Evolutionary conservation across 2,113 vertebrate species (phyloP), one percentile per base, ranked within the genome.

Genomic region (Erinaceus europaeus): DNA sequence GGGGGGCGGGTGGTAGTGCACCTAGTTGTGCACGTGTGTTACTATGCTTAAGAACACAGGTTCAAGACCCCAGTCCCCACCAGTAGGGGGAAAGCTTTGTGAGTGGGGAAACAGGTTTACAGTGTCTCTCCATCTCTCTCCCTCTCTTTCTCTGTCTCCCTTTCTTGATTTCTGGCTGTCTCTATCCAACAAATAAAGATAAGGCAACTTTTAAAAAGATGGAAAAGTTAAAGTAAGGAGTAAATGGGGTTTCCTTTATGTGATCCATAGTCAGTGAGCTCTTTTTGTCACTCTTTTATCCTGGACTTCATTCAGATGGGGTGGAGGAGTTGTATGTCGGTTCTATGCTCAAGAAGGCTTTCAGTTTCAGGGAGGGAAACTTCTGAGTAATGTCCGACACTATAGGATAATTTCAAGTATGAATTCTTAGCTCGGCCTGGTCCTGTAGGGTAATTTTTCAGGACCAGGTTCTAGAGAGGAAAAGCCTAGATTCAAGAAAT

Each of bases 191-290:
- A n/a, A n/a, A n/a, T n/a, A n/a, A n/a, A n/a, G 53, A 77, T 90
- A 88, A 83, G 40, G 62, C 81, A 89, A 50, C 57, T 78, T 79
- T n/a, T n/a, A 62, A 83, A 69, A 93, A 75, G 74, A 84, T n/a
- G n/a, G n/a, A n/a, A n/a, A n/a, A n/a, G n/a, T 87, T 75, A 69
- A 89, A 89, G 55, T 55, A 86, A 92, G 79, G 32, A 78, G 68
- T 86, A 87, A 91, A 84, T 25, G 74, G 38, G 80, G 59, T 61
- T 32, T 71, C 29, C 55, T 87, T 89, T 82, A 50, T 84, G 71
- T 72, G 69, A 75, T 85, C 84, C 87, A 82, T 90, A 94, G 79
- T 93, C 84, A 84, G n/a, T 90, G 84, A 85, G 82, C 40, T 40
- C 36, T 90, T 90, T 94, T 90, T 72, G 67, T 76, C n/a, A 80